A percentile compares a stretch with the other conserved stretches of the same genome.
Conservation (phyloP, 2,888 invertebrate species). For the Orthosia gracilis region DNA sequence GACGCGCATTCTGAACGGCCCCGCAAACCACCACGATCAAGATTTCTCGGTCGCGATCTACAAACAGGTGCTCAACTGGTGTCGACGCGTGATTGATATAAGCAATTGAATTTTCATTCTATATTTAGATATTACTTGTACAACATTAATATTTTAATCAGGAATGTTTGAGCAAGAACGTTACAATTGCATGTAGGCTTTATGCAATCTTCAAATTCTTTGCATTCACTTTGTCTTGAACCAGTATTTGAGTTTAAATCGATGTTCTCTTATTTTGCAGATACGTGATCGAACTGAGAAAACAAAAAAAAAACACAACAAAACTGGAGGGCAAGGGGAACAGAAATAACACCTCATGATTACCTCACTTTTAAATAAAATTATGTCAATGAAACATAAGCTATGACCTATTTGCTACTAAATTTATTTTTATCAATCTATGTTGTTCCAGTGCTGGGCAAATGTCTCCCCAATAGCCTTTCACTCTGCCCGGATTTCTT, state of each 20-base stretch:
- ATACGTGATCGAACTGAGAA: constrained; percentile 3
- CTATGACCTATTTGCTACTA: not conserved
- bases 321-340: not conserved
- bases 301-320: not conserved
- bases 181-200: constrained; percentile 56
- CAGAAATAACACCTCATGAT: not conserved
- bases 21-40: constrained; percentile 76
- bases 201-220: constrained; percentile 53
- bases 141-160: constrained; percentile 70
- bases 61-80: constrained; percentile 83
- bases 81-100: constrained; percentile 72
- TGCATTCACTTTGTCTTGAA: constrained; percentile 33
- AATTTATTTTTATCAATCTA: too few species aligned
- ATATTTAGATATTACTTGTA: constrained; percentile 69
- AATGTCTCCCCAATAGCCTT: too few species aligned
- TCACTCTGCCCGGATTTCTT: too few species aligned
- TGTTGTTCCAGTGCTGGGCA: too few species aligned
- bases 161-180: constrained; percentile 52
- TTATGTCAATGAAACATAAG: not conserved
- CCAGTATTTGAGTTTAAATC: constrained; percentile 16
- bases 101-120: constrained; percentile 68
- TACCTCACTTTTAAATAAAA: not conserved
- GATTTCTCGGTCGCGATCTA: constrained; percentile 87
- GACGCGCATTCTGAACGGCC: constrained; percentile 81
- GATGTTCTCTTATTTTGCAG: constrained; percentile 13